These are phyloP conservation scores for Hippopotamus amphibius DNA, from an alignment of 2,113 vertebrate genomes.

Conservation along the genomic window DNA sequence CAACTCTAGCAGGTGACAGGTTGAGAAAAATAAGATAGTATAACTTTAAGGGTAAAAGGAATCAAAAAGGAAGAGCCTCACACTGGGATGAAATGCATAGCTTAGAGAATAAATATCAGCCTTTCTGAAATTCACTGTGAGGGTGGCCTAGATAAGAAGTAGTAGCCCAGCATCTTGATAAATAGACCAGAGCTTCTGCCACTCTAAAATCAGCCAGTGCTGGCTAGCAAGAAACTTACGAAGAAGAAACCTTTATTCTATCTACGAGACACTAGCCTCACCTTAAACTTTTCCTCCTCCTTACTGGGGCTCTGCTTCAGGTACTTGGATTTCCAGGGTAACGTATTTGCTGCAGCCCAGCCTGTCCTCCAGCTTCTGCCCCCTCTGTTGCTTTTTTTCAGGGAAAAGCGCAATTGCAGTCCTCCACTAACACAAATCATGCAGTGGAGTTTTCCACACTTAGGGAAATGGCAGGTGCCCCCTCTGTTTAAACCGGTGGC, in stretches of 20 bases:
- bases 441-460: neutral
- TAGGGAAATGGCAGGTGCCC: neutral
- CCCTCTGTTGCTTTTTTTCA: neutral
- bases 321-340: neutral
- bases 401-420: neutral
- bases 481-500: neutral
- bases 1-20: neutral
- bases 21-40: neutral
- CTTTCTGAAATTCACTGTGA: neutral
- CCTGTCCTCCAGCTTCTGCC: neutral
- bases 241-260: neutral
- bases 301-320: neutral
- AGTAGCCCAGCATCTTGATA: neutral
- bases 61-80: neutral
- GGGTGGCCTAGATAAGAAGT: neutral
- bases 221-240: neutral
- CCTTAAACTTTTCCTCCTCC: neutral
- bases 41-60: neutral
- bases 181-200: fast-evolving
- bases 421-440: neutral
- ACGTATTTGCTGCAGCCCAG: neutral
- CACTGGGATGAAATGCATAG: neutral
- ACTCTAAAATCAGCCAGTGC: neutral
- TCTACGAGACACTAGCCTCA: neutral
- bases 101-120: neutral